These are phyloP conservation scores for Oligia fasciuncula DNA, from an alignment of 2,888 invertebrate species.

Conservation along the genomic window DNA sequence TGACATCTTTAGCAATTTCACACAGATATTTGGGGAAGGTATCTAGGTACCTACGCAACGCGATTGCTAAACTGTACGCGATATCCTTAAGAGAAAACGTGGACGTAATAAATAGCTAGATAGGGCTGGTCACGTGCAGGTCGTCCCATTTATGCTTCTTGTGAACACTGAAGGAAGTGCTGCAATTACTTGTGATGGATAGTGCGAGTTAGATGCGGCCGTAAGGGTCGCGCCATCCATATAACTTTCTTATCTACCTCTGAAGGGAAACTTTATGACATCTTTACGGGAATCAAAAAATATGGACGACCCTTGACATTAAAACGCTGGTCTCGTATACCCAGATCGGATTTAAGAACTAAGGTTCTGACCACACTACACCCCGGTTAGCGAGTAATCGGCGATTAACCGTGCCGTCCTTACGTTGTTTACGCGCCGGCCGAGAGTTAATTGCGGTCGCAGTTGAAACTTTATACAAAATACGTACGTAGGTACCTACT, in stretches of 20 bases:
- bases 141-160: constrained; percentile 85
- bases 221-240: constrained; percentile 82
- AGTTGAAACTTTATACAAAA: constrained; percentile 43
- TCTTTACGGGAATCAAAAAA: constrained; percentile 86
- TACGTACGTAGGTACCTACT: constrained; percentile 1
- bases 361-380: constrained; percentile 62
- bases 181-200: constrained; percentile 87
- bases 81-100: constrained; percentile 76
- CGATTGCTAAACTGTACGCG: constrained; percentile 62
- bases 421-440: constrained; percentile 50
- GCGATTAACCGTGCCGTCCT: constrained; percentile 55
- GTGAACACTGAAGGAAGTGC: constrained; percentile 85
- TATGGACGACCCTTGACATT: constrained; percentile 83
- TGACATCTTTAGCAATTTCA: constrained; percentile 31
- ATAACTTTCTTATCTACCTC: constrained; percentile 87
- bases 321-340: constrained; percentile 76
- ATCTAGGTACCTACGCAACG: constrained; percentile 36
- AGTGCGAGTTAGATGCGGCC: constrained; percentile 83
- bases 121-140: constrained; percentile 84
- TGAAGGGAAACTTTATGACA: constrained; percentile 86
- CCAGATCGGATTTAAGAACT: constrained; percentile 75
- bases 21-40: constrained; percentile 30
- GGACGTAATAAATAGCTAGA: constrained; percentile 81
- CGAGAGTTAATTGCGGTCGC: constrained; percentile 59
- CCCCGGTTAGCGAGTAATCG: constrained; percentile 53